Evolutionary conservation across 2,797 vertebrate species (phyloP).

Genomic region (Danio jaintianensis): DNA sequence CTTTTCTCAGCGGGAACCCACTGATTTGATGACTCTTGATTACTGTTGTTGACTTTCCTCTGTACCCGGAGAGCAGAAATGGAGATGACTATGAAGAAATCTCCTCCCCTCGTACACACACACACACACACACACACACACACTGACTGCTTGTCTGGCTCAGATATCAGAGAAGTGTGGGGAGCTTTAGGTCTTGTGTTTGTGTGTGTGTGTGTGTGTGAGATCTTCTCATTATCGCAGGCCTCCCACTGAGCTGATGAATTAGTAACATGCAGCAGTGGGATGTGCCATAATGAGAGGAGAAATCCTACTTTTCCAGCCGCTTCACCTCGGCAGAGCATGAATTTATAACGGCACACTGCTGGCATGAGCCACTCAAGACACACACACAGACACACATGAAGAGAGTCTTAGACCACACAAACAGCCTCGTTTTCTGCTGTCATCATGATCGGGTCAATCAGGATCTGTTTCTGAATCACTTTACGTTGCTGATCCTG

Average conservation of each 20-base stretch:
- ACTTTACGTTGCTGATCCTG: not conserved
- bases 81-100: slow-evolving; percentile 36
- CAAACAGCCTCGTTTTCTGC: not conserved
- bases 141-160: slow-evolving; percentile 1
- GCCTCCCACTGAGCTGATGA: slow-evolving; percentile 76
- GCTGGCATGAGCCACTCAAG: slow-evolving; percentile 16
- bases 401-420: not conserved
- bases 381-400: not conserved
- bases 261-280: slow-evolving; percentile 75
- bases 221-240: slow-evolving; percentile 66
- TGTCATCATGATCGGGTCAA: not conserved
- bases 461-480: not conserved
- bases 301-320: slow-evolving; percentile 38
- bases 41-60: slow-evolving; percentile 49
- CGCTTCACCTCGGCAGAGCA: slow-evolving; percentile 58
- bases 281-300: slow-evolving; percentile 74
- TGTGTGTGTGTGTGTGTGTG: slow-evolving; percentile 21
- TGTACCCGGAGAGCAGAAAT: slow-evolving; percentile 42
- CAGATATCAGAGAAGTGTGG: slow-evolving; percentile 35
- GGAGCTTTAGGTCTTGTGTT: slow-evolving; percentile 33
- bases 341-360: slow-evolving; percentile 66
- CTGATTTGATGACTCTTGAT: slow-evolving; percentile 52
- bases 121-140: slow-evolving; percentile 7
- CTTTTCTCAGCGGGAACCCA: slow-evolving; percentile 25
- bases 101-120: slow-evolving; percentile 17